Conservation (phyloP, 2,797 vertebrate species). For the Tangara arthus region DNA sequence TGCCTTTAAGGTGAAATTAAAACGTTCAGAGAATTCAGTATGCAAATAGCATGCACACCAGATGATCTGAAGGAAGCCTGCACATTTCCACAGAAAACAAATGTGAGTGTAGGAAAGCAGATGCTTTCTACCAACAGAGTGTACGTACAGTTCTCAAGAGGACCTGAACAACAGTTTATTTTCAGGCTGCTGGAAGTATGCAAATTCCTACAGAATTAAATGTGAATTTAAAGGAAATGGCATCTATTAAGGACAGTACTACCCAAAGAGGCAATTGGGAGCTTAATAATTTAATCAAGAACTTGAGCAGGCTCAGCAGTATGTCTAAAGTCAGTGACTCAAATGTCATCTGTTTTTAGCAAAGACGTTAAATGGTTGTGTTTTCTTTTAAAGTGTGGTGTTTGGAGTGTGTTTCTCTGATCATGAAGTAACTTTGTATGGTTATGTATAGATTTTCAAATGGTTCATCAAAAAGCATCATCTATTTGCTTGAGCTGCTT, state of each 20-base stretch:
- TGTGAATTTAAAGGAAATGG: constrained; percentile 55
- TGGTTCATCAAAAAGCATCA: not conserved
- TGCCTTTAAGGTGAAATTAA: constrained; percentile 64
- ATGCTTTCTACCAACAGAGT: constrained; percentile 68
- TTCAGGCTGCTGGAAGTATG: constrained; percentile 65
- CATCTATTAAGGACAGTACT: constrained; percentile 44
- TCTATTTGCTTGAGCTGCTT: not conserved
- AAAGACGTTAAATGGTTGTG: not conserved
- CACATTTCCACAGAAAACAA: constrained; percentile 65
- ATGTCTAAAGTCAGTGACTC: constrained; percentile 15
- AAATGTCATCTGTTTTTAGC: constrained; percentile 21
- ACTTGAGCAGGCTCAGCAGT: not conserved
- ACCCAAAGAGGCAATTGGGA: constrained; percentile 6
- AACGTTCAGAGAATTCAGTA: constrained; percentile 62
- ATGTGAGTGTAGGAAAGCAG: constrained; percentile 70
- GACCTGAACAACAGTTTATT: constrained; percentile 66
- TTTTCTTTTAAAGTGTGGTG: not conserved
- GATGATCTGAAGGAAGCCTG: constrained; percentile 66
- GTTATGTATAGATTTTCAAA: not conserved
- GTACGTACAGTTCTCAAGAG: constrained; percentile 67
- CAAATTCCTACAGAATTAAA: constrained; percentile 69
- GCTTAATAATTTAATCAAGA: constrained; percentile 49
- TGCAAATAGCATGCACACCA: constrained; percentile 64
- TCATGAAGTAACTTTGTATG: not conserved
- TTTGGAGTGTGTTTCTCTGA: not conserved